Evolutionary conservation across 2,113 vertebrate genomes (phyloP).

Genomic region (Panurus biarmicus): DNA sequence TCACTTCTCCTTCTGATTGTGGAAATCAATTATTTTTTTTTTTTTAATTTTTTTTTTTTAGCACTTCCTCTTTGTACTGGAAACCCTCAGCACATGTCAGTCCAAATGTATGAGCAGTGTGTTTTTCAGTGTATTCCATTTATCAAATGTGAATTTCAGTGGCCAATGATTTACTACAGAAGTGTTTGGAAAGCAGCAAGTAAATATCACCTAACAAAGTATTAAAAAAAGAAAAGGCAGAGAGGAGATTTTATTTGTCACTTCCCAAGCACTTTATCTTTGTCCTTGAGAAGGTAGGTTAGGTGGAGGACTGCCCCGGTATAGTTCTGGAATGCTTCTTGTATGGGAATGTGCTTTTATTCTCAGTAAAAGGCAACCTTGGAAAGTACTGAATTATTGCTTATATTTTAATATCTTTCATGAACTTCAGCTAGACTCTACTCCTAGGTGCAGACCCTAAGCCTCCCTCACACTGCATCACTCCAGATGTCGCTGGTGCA

Average conservation of each 20-base stretch:
- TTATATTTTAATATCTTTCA: not conserved
- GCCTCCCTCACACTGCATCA: not conserved
- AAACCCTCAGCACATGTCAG: not conserved
- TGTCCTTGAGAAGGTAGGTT: not conserved
- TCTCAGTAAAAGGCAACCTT: not conserved
- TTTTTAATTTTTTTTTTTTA: not conserved
- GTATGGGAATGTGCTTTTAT: not conserved
- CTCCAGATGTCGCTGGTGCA: not conserved
- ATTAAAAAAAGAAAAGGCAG: not conserved
- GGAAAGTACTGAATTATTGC: not conserved
- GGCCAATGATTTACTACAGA: not conserved
- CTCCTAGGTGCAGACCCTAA: not conserved
- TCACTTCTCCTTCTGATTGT: not conserved
- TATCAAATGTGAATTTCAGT: slow-evolving; percentile 16
- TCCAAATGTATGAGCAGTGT: slow-evolving; percentile 1
- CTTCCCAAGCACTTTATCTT: not conserved
- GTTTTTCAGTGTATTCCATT: not conserved
- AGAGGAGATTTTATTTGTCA: not conserved
- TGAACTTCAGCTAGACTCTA: not conserved
- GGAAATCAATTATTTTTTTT: not conserved
- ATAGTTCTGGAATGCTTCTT: not conserved
- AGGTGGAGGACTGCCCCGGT: not conserved
- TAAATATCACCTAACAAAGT: not conserved
- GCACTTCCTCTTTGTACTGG: not conserved
- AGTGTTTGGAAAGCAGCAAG: not conserved